Evolutionary conservation across 2,888 invertebrate species (phyloP).

Genomic region (Melanostoma scalare): DNA sequence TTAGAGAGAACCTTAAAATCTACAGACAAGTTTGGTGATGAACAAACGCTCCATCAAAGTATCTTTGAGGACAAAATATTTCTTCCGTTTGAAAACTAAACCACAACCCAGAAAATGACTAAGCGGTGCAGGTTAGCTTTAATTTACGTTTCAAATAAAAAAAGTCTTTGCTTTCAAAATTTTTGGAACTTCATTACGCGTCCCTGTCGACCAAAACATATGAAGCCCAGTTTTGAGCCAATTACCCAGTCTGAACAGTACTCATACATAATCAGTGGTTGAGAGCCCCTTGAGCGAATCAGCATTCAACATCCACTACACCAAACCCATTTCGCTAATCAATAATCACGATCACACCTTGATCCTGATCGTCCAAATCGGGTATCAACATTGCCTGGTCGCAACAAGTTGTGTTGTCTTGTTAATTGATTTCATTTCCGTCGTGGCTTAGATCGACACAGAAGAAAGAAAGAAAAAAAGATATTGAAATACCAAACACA

Average conservation of each 20-base stretch:
- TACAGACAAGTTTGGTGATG: no score
- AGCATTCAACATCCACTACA: neutral
- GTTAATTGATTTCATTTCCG: conserved; percentile 71
- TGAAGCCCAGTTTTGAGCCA: no score
- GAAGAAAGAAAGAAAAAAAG: conserved; percentile 19
- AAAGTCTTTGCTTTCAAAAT: no score
- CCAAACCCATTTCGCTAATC: conserved; percentile 19
- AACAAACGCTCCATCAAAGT: no score
- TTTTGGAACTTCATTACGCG: no score
- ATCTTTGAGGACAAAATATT: no score
- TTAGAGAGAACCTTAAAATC: no score
- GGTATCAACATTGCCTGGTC: conserved; percentile 44
- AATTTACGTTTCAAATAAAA: no score
- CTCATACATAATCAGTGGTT: neutral
- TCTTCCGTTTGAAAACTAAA: no score
- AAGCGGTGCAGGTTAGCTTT: no score
- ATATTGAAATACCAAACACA: conserved; percentile 16
- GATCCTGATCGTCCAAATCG: conserved; percentile 58
- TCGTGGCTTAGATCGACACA: conserved; percentile 45
- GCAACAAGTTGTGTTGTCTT: conserved; percentile 58
- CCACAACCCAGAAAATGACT: no score
- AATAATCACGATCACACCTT: conserved; percentile 58
- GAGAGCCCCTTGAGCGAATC: neutral
- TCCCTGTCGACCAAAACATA: no score
- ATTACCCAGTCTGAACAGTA: neutral